Conservation (phyloP, 2,888 invertebrate species). For the Ephialtes manifestator region DNA sequence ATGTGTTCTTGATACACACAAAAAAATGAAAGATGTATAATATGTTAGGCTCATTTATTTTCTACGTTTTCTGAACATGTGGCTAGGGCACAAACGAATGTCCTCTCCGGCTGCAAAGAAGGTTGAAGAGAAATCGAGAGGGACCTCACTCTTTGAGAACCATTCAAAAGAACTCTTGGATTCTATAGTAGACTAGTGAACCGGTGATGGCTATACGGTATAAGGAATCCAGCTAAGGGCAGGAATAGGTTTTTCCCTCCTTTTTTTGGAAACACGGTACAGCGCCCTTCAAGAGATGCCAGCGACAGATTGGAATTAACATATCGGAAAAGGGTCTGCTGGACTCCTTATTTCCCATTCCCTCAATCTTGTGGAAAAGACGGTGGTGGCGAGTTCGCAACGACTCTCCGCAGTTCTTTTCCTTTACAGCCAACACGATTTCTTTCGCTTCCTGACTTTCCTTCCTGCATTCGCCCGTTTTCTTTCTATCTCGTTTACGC, state of each 20-base stretch:
- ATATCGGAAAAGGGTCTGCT: conserved; percentile 65
- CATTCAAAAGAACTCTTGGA: conserved; percentile 67
- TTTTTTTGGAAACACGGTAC: conserved; percentile 36
- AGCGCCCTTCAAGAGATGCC: conserved; percentile 74
- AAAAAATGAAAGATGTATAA: neutral
- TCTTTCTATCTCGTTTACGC: conserved; percentile 7
- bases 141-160: conserved; percentile 65
- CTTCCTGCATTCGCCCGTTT: neutral
- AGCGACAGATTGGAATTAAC: conserved; percentile 82
- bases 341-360: conserved; percentile 67
- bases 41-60: neutral
- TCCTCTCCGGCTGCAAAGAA: neutral
- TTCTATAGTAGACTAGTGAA: conserved; percentile 12
- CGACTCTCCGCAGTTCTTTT: conserved; percentile 7
- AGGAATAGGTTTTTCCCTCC: conserved; percentile 66
- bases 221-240: conserved; percentile 60
- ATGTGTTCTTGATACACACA: neutral
- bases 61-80: neutral
- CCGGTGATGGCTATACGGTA: neutral
- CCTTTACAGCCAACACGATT: conserved; percentile 45
- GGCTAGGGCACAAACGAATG: neutral
- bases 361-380: neutral
- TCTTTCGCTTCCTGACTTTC: conserved; percentile 36
- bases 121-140: conserved; percentile 63
- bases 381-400: neutral